Conservation (phyloP, 2,888 invertebrate species). For the Machimus rusticus region DNA sequence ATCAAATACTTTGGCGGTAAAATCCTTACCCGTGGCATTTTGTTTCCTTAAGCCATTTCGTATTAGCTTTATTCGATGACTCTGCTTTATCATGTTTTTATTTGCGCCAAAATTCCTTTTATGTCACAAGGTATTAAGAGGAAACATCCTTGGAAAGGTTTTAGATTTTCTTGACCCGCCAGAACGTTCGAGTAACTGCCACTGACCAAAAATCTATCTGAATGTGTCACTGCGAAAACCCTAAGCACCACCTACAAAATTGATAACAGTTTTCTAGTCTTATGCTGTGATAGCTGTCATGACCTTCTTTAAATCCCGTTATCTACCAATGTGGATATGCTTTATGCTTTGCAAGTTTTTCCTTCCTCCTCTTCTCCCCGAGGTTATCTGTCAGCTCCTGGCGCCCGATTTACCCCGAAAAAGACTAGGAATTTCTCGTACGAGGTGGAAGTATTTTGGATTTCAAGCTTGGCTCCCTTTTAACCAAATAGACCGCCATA, state of each 20-base stretch:
- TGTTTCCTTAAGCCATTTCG: not conserved
- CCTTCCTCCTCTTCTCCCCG: not conserved
- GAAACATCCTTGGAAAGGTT: not conserved
- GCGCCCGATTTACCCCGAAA: not conserved
- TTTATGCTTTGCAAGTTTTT: constrained; percentile 41
- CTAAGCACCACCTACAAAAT: constrained; percentile 35
- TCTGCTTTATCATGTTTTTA: constrained; percentile 8
- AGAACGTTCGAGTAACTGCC: not conserved
- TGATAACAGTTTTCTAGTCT: constrained; percentile 43
- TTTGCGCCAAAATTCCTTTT: not conserved
- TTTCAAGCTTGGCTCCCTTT: not conserved
- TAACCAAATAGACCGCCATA: constrained; percentile 3
- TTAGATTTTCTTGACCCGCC: not conserved
- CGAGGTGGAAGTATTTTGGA: not conserved
- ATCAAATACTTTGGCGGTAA: not conserved
- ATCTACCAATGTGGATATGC: constrained; percentile 46
- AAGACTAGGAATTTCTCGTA: not conserved
- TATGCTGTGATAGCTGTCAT: constrained; percentile 43
- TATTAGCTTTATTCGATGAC: not conserved
- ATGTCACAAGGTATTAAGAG: not conserved
- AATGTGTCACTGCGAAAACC: constrained; percentile 28
- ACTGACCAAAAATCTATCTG: not conserved
- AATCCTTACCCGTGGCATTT: not conserved
- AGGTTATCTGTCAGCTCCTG: not conserved
- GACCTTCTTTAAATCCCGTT: constrained; percentile 48